These are phyloP conservation scores for Hymenochirus boettgeri DNA, from an alignment of 2,113 vertebrate species.

Conservation along the genomic window DNA sequence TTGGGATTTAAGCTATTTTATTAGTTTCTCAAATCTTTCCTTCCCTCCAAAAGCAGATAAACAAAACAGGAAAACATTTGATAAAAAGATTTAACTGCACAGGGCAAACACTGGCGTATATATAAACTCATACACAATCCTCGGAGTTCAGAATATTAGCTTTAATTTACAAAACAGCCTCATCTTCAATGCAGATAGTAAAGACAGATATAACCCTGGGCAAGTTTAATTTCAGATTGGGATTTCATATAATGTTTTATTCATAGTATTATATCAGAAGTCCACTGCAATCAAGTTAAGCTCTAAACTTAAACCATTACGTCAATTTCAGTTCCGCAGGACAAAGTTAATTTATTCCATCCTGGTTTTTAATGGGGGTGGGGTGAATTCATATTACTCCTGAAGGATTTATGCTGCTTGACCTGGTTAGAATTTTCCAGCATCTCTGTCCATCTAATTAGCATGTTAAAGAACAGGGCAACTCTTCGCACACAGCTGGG, in stretches of 20 bases:
- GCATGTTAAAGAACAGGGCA: constrained; percentile 85
- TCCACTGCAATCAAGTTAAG: constrained; percentile 64
- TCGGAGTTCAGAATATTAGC: constrained; percentile 47
- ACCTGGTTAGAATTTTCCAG: constrained; percentile 91
- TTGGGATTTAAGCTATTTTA: constrained; percentile 17
- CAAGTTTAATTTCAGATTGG: constrained; percentile 74
- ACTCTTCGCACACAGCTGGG: constrained; percentile 87
- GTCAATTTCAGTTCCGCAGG: constrained; percentile 59
- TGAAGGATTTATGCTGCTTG: constrained; percentile 69
- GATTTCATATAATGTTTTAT: constrained; percentile 74
- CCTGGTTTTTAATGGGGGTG: constrained; percentile 52
- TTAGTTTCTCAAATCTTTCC: constrained; percentile 21
- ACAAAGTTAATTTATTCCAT: constrained; percentile 54
- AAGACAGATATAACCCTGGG: constrained; percentile 66
- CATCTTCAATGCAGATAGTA: constrained; percentile 64
- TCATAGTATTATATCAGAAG: constrained; percentile 68
- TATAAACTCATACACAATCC: constrained; percentile 36
- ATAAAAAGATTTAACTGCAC: constrained; percentile 43
- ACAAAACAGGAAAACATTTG: constrained; percentile 33
- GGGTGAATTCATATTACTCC: constrained; percentile 43
- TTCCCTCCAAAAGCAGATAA: constrained; percentile 22
- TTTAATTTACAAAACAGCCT: constrained; percentile 56
- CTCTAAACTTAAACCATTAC: constrained; percentile 62
- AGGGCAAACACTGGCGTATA: constrained; percentile 16
- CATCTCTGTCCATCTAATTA: constrained; percentile 92